These are phyloP conservation scores for Frankliniella intonsa DNA, from an alignment of 2,888 invertebrate genomes.

Conservation along the genomic window DNA sequence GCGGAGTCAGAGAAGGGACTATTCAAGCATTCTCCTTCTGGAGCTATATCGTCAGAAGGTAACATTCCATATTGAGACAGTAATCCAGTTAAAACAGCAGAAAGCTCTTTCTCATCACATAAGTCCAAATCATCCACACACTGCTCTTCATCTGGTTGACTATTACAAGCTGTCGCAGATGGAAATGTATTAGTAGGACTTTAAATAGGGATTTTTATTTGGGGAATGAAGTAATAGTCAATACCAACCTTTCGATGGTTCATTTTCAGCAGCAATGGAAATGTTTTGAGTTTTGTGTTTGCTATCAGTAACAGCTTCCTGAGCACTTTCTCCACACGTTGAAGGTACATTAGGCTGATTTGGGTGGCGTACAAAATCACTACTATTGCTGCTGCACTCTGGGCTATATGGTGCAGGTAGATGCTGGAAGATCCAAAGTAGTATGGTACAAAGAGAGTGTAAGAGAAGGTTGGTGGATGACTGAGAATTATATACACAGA, in stretches of 20 bases:
- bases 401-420: slow-evolving; percentile 52
- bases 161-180: neutral
- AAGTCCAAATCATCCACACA: slow-evolving; percentile 38
- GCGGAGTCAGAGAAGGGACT: neutral
- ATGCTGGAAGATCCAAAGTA: neutral
- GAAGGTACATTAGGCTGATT: neutral
- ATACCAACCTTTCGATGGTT: neutral
- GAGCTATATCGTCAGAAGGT: slow-evolving; percentile 28
- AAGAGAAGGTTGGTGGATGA: too few relatives aligned
- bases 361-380: slow-evolving; percentile 42
- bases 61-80: slow-evolving; percentile 41
- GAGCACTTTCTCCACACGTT: neutral
- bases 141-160: neutral
- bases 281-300: neutral
- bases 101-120: slow-evolving; percentile 41
- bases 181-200: neutral
- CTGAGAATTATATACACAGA: slow-evolving; percentile 46
- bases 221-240: neutral
- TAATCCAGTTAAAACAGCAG: slow-evolving; percentile 41
- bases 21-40: neutral
- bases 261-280: neutral
- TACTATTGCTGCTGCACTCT: slow-evolving; percentile 56
- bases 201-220: neutral
- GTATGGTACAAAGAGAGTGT: too few relatives aligned
- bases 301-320: neutral